Evolutionary conservation across 2,113 vertebrate genomes (phyloP).

Genomic region (Trichomycterus rosablanca): DNA sequence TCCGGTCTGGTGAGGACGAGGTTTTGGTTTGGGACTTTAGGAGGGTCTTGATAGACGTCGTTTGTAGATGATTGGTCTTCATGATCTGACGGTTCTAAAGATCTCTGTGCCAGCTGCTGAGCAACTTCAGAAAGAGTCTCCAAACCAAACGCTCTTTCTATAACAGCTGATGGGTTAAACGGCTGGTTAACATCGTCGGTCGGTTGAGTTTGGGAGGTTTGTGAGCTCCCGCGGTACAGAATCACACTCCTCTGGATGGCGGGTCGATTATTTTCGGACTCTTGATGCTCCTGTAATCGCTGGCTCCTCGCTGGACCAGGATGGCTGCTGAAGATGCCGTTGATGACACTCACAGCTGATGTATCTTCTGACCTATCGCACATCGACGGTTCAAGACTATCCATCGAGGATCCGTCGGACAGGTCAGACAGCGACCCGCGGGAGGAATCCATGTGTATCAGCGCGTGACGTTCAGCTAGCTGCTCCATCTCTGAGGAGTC

Average conservation of each 20-base stretch:
- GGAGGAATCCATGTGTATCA: constrained; percentile 67
- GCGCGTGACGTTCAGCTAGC: constrained; percentile 53
- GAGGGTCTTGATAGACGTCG: constrained; percentile 46
- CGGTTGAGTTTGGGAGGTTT: no score
- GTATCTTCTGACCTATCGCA: constrained; percentile 64
- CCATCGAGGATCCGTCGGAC: constrained; percentile 73
- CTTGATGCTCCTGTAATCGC: no score
- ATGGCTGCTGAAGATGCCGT: constrained; percentile 46
- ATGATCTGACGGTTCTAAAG: constrained; percentile 57
- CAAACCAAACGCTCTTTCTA: constrained; percentile 54
- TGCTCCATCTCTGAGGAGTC: constrained; percentile 78
- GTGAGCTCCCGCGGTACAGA: constrained; percentile 65
- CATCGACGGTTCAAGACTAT: constrained; percentile 67
- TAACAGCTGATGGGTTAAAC: constrained; percentile 12
- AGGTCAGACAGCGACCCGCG: constrained; percentile 73
- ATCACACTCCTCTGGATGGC: constrained; percentile 67
- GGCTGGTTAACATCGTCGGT: constrained; percentile 52
- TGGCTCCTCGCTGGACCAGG: constrained; percentile 54
- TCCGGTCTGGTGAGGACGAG: constrained; percentile 62
- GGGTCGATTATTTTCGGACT: constrained; percentile 43
- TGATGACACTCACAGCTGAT: constrained; percentile 37
- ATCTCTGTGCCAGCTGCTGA: constrained; percentile 63
- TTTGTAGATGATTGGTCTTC: constrained; percentile 42
- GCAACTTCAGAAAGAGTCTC: constrained; percentile 64
- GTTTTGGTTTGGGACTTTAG: constrained; percentile 57